Evolutionary conservation across 2,888 invertebrate genomes (phyloP), one percentile per base, ranked within the genome.

Genomic region (Andrena chrysosceles): DNA sequence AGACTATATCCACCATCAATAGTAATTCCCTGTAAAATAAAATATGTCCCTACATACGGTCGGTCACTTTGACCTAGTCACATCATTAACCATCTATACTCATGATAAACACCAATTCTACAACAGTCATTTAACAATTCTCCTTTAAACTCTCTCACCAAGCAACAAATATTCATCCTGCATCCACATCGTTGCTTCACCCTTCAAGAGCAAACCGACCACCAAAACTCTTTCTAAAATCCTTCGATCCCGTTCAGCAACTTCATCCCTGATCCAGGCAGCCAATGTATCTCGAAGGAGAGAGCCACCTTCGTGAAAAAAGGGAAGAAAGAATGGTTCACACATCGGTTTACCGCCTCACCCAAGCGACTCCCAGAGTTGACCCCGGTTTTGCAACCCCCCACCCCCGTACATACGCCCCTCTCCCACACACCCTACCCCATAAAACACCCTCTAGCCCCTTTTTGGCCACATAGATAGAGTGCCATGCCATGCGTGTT

Each of bases 401-500:
- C 76, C 81, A 83, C 83, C 78, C 54, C 62, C 74, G 64, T 42
- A 42, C 42, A 42, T 42, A 42, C 16, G 85, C 80, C 72, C 64
- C 81, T 85, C 77, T 83, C 76, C 56, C 78, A 68, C 80, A 83
- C 83, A 79, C 78, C 54, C 66, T 70, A 60, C 23, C 23, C 56
- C 56, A 20, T 23, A 10, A 20, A 10, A 8, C 13, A 20, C 56
- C 56, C 56, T 56, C 23, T 56, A 75, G 26, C 63, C 77, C 86
- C 90, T 70, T 81, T 59, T 83, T 84, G 85, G 89, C 89, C 90
- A 90, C 90, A 93, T 93, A 94, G 94, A 93, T 93, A 93, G 93
- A 93, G 94, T 93, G 93, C 93, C 93, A 93, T 94, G 93, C 93
- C 93, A 94, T 94, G 93, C 93, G 93, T 93, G 94, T 94, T 94